Evolutionary conservation across 2,113 vertebrate species (phyloP), one percentile per base, ranked within the genome.

Genomic region (Gasterosteus aculeatus): DNA sequence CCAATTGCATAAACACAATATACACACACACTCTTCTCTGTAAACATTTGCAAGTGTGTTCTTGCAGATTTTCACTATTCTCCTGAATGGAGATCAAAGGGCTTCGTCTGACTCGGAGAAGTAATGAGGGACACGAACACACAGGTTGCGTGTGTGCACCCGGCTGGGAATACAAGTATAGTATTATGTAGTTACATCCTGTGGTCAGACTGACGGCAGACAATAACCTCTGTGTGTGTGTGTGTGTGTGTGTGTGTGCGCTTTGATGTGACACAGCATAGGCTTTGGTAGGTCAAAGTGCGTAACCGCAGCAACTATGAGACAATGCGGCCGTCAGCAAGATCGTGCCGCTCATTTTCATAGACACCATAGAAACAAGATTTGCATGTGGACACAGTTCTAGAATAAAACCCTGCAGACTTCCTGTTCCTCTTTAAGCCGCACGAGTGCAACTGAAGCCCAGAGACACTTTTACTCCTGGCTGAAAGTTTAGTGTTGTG

Each of bases 371-470:
- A 80, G 61, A 70, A 75, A 75, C 35, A 5, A 10, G 62, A 87
- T 92, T 93, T 92, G 85, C 93, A 90, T 91, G 78, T 74, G 61
- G 75, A 60, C 29, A 73, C 72, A 62, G 80, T 72, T 77, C 31
- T 61, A 69, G 44, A 44, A 38, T 29, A 74, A 59, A 38, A 38
- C 7, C 4, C 35, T 38, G 35, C 35, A 44, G 44, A 88, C 81
- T 88, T 92, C 88, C 88, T 91, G 69, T 88, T 90, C 84, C 86
- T 88, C 75, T 82, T 86, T 72, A 35, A 47, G 69, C 78, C 69
- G 69, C 51, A 51, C 6, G 3, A 41, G 18, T 38, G 47, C 38
- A 66, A 26, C 56, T 49, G 26, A 22, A 65, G 26, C 26, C 64
- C 49, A 62, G 14, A 16, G 5, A 29, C 33, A 26, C 49, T 56